Evolutionary conservation across 37 sponge, comb jelly and placozoan species (phyloP).

Genomic region (Halichondria panicea): DNA sequence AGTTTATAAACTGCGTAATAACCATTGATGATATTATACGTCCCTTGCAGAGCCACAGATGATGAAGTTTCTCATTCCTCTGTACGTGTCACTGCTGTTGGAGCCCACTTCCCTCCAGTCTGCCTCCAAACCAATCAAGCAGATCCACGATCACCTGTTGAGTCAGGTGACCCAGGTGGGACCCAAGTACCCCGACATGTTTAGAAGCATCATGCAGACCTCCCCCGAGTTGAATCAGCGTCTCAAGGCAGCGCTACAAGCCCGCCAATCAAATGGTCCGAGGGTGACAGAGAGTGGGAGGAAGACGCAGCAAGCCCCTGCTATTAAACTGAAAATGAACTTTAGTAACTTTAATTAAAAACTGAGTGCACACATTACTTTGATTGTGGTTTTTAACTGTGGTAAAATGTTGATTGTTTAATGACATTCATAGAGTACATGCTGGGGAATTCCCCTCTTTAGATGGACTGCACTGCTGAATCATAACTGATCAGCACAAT

Average conservation of each 20-base stretch:
- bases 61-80: constrained; percentile 55
- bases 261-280: not conserved
- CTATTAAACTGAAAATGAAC: constrained; percentile 86
- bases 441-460: too few species aligned
- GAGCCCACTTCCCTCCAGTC: constrained; percentile 6
- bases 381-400: not conserved
- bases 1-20: not conserved
- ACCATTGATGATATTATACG: not conserved
- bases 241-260: constrained; percentile 73
- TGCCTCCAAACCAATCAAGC: not conserved
- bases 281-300: not conserved
- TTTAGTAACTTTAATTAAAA: constrained; percentile 79
- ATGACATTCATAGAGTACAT: too few species aligned
- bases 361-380: not conserved
- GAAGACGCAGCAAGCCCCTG: constrained; percentile 30
- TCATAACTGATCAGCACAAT: too few species aligned
- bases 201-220: constrained; percentile 63
- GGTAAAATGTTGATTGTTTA: too few species aligned
- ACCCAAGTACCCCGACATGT: constrained; percentile 68
- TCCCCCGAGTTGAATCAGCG: constrained; percentile 55
- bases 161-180: constrained; percentile 69
- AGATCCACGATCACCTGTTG: constrained; percentile 51
- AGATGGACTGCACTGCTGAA: too few species aligned
- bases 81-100: constrained; percentile 50
- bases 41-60: constrained; percentile 22